A percentile compares a stretch with the other conserved stretches of the same genome.
These are phyloP conservation scores for Tolmerus cingulatus DNA, from an alignment of 2,888 invertebrate species.

Conservation along the genomic window DNA sequence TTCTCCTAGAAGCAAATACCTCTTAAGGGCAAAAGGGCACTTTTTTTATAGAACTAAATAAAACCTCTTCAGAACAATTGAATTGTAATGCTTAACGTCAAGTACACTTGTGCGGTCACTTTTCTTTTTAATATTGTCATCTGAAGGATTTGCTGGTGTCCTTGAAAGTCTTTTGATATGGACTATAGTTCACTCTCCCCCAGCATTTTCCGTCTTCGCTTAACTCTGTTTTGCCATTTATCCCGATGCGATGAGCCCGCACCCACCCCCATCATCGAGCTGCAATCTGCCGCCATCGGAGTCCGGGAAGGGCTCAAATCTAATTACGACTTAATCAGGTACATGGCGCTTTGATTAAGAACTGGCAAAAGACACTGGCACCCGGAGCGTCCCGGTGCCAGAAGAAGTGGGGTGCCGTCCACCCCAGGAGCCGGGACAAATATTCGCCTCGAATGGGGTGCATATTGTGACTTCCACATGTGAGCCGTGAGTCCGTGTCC, in stretches of 20 bases:
- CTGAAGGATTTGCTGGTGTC: neutral
- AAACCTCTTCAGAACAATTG: neutral
- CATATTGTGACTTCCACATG: constrained; percentile 32
- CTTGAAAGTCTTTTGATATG: neutral
- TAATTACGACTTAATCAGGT: constrained; percentile 57
- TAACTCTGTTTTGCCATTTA: neutral
- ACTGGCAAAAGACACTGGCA: constrained; percentile 43
- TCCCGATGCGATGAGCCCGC: neutral
- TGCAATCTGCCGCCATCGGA: constrained; percentile 1
- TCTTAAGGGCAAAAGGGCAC: neutral
- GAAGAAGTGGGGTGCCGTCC: constrained; percentile 3
- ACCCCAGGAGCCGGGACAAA: constrained; percentile 7
- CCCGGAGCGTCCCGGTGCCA: neutral
- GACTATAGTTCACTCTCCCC: neutral
- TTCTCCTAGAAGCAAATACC: neutral
- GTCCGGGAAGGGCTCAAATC: constrained; percentile 44
- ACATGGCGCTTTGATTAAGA: constrained; percentile 49
- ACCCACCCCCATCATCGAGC: neutral
- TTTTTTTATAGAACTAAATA: neutral
- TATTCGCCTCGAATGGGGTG: constrained; percentile 33
- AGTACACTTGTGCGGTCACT: neutral
- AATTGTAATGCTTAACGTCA: neutral
- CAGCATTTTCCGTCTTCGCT: neutral
- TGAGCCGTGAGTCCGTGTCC: neutral
- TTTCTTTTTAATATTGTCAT: neutral